A percentile compares a stretch with the other conserved stretches of the same genome.
These are phyloP conservation scores for Heliothis subflexa DNA, from an alignment of 1,140 invertebrate genomes.

Conservation along the genomic window DNA sequence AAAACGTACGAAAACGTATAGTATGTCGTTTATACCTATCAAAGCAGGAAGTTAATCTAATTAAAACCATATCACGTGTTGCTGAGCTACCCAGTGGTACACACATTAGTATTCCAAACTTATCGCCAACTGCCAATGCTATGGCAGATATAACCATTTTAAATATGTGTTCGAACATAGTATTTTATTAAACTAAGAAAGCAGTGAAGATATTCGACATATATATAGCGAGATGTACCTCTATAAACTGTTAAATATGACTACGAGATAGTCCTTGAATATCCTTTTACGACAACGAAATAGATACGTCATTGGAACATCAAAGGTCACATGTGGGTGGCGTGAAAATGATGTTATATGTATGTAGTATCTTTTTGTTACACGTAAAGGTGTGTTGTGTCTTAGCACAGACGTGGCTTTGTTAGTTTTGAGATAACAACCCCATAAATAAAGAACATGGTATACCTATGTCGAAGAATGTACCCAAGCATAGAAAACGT, in stretches of 20 bases:
- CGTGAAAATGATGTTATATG: too few relatives aligned
- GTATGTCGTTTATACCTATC: background rate
- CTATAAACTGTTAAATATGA: background rate
- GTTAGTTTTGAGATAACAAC: too few relatives aligned
- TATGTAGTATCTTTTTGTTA: too few relatives aligned
- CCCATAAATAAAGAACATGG: background rate
- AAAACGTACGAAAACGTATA: background rate
- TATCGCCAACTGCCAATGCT: slow-evolving; percentile 23
- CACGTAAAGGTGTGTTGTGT: too few relatives aligned
- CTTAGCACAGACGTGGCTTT: too few relatives aligned
- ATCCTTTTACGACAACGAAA: slow-evolving; percentile 26
- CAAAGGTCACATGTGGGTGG: slow-evolving; percentile 7
- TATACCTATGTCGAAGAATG: background rate
- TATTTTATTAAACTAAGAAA: background rate
- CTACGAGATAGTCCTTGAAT: slow-evolving; percentile 14
- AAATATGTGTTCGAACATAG: background rate
- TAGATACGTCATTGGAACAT: slow-evolving; percentile 16
- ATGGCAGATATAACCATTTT: slow-evolving; percentile 27
- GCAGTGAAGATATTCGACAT: too few relatives aligned
- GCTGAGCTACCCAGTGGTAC: slow-evolving; percentile 33
- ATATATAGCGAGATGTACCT: too few relatives aligned
- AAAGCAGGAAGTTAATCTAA: slow-evolving; percentile 55
- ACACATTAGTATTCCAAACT: slow-evolving; percentile 40
- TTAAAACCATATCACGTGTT: slow-evolving; percentile 53
- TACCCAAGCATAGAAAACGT: too few relatives aligned